These are phyloP conservation scores for Rhegmatorhina hoffmannsi DNA, from an alignment of 2,113 vertebrate genomes.

Conservation along the genomic window DNA sequence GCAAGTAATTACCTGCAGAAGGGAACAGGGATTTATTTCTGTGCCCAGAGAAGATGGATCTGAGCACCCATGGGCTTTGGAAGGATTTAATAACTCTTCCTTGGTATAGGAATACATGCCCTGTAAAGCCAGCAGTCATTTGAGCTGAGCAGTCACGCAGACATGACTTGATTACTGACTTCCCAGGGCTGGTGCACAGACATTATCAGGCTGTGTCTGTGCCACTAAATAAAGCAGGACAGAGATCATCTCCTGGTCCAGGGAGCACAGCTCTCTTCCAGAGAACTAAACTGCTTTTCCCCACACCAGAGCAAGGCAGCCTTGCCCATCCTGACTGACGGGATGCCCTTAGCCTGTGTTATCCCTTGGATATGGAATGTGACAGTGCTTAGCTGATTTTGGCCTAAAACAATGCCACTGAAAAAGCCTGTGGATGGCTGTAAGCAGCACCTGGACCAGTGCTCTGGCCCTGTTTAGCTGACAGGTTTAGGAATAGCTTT, in stretches of 20 bases:
- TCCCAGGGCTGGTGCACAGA: neutral
- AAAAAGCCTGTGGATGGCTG: neutral
- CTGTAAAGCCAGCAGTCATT: neutral
- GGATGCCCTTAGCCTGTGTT: neutral
- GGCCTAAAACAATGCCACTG: neutral
- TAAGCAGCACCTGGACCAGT: neutral
- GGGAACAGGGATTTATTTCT: neutral
- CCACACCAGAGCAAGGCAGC: neutral
- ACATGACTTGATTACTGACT: neutral
- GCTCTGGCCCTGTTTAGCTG: neutral
- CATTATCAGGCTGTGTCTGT: neutral
- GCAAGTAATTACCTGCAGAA: neutral
- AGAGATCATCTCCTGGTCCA: neutral
- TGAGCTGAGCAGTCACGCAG: neutral
- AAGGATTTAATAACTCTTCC: slow-evolving; percentile 21
- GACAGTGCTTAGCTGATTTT: neutral
- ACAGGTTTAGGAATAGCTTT: neutral
- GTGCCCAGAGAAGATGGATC: neutral
- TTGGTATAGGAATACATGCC: neutral
- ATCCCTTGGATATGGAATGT: neutral
- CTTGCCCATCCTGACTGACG: neutral
- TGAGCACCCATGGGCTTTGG: slow-evolving; percentile 2
- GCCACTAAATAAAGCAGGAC: neutral
- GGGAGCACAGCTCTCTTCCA: neutral
- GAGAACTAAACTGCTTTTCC: neutral